Conservation (phyloP, 1,140 invertebrate species). For the Drosophila lacteicornis region DNA sequence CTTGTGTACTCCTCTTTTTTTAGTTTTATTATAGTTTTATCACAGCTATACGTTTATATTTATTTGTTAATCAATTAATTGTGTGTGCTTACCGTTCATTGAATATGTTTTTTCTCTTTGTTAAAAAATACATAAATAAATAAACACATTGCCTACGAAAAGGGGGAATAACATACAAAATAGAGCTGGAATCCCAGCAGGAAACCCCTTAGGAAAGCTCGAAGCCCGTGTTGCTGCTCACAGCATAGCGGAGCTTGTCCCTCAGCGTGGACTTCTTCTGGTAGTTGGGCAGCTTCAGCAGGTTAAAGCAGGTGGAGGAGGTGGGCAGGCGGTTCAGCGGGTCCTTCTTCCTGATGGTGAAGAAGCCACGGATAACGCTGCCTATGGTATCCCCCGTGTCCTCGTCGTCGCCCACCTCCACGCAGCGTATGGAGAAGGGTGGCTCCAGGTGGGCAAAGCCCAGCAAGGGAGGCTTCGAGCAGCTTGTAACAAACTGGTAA, state of each 20-base stretch:
- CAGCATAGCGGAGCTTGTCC: slow-evolving; percentile 98
- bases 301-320: slow-evolving; percentile 99
- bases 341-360: slow-evolving; percentile 98
- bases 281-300: slow-evolving; percentile 99
- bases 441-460: slow-evolving; percentile 99
- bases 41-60: slow-evolving; percentile 82
- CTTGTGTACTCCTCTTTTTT: slow-evolving; percentile 67
- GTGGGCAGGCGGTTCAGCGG: slow-evolving; percentile 98
- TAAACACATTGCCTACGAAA: slow-evolving; percentile 30
- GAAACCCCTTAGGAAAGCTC: slow-evolving; percentile 92
- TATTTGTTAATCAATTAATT: slow-evolving; percentile 56
- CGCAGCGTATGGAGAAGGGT: slow-evolving; percentile 99
- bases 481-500: slow-evolving; percentile 98
- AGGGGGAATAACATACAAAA: slow-evolving; percentile 41
- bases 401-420: slow-evolving; percentile 99
- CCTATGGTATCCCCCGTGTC: slow-evolving; percentile 90
- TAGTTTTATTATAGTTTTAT: slow-evolving; percentile 73
- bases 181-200: slow-evolving; percentile 10
- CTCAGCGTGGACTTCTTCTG: slow-evolving; percentile 97
- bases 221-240: slow-evolving; percentile 99
- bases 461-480: slow-evolving; percentile 96
- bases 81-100: slow-evolving; percentile 46
- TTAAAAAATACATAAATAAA: slow-evolving; percentile 15
- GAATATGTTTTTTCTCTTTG: slow-evolving; percentile 11
- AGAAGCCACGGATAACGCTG: slow-evolving; percentile 98